Conservation (phyloP, 2,888 invertebrate genomes). For the Stictocephala bisonia region DNA sequence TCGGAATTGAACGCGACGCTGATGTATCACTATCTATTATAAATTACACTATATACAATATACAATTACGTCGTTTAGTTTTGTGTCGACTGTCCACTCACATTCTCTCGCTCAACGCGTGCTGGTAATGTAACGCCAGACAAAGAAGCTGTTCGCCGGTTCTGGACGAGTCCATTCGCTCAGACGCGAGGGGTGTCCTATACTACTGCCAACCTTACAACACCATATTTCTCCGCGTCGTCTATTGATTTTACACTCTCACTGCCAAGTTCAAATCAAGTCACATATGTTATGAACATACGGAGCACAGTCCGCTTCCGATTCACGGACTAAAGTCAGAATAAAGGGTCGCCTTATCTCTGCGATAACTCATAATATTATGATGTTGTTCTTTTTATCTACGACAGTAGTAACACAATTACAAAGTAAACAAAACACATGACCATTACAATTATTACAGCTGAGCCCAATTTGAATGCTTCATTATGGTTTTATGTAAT, state of each 20-base stretch:
- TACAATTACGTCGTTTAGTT: slow-evolving; percentile 17
- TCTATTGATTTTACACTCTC: slow-evolving; percentile 47
- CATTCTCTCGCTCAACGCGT: slow-evolving; percentile 48
- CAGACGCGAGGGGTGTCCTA: slow-evolving; percentile 38
- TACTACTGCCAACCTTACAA: slow-evolving; percentile 35
- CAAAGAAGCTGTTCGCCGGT: slow-evolving; percentile 47
- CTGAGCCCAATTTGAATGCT: too few relatives aligned
- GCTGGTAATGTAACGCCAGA: slow-evolving; percentile 45
- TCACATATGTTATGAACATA: too few relatives aligned
- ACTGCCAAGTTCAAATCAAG: slow-evolving; percentile 46
- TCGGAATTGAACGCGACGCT: slow-evolving; percentile 6
- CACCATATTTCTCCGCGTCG: slow-evolving; percentile 31
- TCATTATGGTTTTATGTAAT: too few relatives aligned
- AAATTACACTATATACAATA: slow-evolving; percentile 48
- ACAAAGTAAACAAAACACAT: too few relatives aligned
- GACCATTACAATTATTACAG: too few relatives aligned
- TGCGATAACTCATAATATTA: too few relatives aligned
- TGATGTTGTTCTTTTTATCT: too few relatives aligned
- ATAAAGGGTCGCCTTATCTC: too few relatives aligned
- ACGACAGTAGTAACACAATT: too few relatives aligned
- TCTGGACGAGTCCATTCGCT: slow-evolving; percentile 43
- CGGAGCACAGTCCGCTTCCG: too few relatives aligned
- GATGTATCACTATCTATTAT: slow-evolving; percentile 35
- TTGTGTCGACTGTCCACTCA: slow-evolving; percentile 37
- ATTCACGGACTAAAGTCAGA: too few relatives aligned